Evolutionary conservation across 23 tunicate species (phyloP).

Genomic region (Diplosoma virens): DNA sequence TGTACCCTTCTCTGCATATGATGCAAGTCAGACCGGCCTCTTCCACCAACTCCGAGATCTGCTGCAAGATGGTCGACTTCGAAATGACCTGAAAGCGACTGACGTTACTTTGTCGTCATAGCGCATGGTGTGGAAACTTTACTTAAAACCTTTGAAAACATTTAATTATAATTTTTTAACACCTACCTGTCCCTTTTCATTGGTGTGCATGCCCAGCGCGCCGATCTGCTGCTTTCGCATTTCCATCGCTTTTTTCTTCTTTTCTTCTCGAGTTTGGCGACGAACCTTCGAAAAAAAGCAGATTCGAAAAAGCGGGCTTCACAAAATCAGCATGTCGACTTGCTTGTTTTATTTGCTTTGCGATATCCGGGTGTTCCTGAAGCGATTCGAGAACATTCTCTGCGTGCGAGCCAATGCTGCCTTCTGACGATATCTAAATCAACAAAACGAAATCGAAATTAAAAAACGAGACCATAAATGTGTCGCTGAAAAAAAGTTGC

Average conservation of each 20-base stretch:
- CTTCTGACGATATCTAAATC: slow-evolving; percentile 62
- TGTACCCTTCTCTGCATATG: slow-evolving; percentile 95
- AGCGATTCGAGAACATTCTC: slow-evolving; percentile 89
- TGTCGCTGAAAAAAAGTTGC: too few relatives aligned
- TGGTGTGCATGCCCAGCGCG: slow-evolving; percentile 86
- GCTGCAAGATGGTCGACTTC: slow-evolving; percentile 64
- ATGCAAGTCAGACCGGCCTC: slow-evolving; percentile 93
- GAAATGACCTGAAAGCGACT: slow-evolving; percentile 62
- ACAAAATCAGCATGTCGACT: too few relatives aligned
- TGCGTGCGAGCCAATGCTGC: slow-evolving; percentile 72
- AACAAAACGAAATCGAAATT: too few relatives aligned
- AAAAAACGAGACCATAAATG: too few relatives aligned
- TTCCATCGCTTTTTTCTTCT: slow-evolving; percentile 86
- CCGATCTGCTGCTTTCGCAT: slow-evolving; percentile 82
- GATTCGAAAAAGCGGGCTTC: not conserved
- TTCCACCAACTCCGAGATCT: slow-evolving; percentile 76
- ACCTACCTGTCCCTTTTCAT: slow-evolving; percentile 83
- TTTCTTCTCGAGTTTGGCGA: slow-evolving; percentile 74
- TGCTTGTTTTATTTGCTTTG: slow-evolving; percentile 60
- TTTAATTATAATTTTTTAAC: not conserved
- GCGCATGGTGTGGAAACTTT: too few relatives aligned
- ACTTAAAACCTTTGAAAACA: not conserved
- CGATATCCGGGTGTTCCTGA: slow-evolving; percentile 72
- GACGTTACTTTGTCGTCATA: not conserved
- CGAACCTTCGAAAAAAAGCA: slow-evolving; percentile 44